These are phyloP conservation scores for Peromyscus leucopus DNA, from an alignment of 2,113 vertebrate genomes.

Conservation along the genomic window DNA sequence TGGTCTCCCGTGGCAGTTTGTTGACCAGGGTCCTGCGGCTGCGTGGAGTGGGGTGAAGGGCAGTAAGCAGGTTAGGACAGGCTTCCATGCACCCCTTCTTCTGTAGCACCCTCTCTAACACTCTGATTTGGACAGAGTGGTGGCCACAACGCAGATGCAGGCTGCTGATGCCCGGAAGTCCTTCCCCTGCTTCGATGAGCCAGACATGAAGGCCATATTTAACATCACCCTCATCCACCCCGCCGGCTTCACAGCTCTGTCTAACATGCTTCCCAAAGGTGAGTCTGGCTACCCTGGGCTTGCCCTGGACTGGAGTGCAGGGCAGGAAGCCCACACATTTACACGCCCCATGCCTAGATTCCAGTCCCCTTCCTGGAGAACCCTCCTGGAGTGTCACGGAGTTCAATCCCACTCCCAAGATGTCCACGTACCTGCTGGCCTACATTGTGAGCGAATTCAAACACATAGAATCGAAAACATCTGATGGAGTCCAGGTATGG, in stretches of 20 bases:
- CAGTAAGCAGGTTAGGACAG: background rate
- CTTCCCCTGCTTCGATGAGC: slow-evolving; percentile 98
- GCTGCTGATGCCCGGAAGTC: slow-evolving; percentile 92
- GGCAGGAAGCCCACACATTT: background rate
- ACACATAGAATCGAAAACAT: accelerated
- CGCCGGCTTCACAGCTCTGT: slow-evolving; percentile 84
- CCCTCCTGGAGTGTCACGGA: slow-evolving; percentile 66
- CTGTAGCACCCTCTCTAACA: background rate
- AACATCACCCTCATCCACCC: slow-evolving; percentile 90
- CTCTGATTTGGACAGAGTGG: slow-evolving; percentile 87
- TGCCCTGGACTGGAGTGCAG: accelerated
- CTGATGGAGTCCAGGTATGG: slow-evolving; percentile 75
- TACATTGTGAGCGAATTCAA: slow-evolving; percentile 91
- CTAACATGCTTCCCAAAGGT: slow-evolving; percentile 91
- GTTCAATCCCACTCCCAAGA: slow-evolving; percentile 89
- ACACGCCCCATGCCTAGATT: background rate
- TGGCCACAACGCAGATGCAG: slow-evolving; percentile 98
- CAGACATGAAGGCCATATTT: slow-evolving; percentile 95
- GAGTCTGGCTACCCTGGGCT: slow-evolving; percentile 33
- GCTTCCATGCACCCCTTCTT: background rate
- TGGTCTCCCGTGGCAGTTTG: no score
- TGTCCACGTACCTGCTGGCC: slow-evolving; percentile 95
- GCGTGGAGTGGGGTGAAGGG: background rate
- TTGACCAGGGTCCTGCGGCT: accelerated
- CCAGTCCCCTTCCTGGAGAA: accelerated